Evolutionary conservation across 2,797 vertebrate species (phyloP), one percentile per base, ranked within the genome.

Genomic region (Alexandromys oeconomus): DNA sequence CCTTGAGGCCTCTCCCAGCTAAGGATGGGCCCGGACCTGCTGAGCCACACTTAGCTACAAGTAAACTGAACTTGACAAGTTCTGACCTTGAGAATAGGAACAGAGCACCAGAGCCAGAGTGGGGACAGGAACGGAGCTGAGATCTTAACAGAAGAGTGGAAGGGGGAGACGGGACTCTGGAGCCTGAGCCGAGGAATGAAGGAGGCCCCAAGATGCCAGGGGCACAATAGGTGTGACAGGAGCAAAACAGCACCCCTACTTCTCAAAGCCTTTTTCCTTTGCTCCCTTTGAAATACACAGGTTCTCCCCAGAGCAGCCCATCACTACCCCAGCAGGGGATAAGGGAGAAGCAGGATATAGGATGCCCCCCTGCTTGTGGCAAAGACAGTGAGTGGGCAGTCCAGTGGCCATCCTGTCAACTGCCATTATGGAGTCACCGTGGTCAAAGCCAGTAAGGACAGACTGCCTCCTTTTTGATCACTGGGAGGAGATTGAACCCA

Each of bases 1-100:
- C 74, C 79, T 65, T 37, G 57, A 95, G 29, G 63, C n/a, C 73
- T 92, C 65, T 92, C 84, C 87, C 27, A 65, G 43, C 54, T 63
- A 59, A 76, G 8, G 23, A 46, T 10, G n/a, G 89, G 57, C 27
- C 34, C 21, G n/a, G 89, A 48, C 27, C 23, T 54, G 79, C n/a
- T 19, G 82, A 54, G 19, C 25, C 37, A 59, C 46, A 31, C 29
- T 78, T 74, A 89, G 61, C 65, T 92, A 40, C 0, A 65, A 2
- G 77, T 27, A 89, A 85, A 69, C 76, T 15, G 25, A 79, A 27
- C 23, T 73, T 82, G 77, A 51, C 3, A 74, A 67, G n/a, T 78
- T 51, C 73, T 87, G 63, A 29, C 21, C 31, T 86, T 86, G 89
- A 61, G 6, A 91, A 11, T 8, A 69, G 7, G 12, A n/a, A 89